These are phyloP conservation scores for Spisula solida DNA, from an alignment of 2,888 invertebrate species.

Conservation along the genomic window DNA sequence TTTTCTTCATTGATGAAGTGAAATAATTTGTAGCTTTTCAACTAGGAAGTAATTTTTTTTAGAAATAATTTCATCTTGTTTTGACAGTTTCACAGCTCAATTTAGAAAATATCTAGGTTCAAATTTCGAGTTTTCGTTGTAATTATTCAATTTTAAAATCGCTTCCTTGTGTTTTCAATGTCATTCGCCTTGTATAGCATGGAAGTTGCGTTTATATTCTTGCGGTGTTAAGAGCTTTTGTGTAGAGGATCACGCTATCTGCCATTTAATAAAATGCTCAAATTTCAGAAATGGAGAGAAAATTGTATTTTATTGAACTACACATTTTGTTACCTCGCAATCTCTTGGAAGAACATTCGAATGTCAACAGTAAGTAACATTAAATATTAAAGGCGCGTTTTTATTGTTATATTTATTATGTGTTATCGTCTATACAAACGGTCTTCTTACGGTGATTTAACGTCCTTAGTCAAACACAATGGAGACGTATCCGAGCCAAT, in stretches of 20 bases:
- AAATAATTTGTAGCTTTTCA: too few species aligned
- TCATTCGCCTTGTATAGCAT: neutral
- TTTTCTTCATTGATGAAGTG: too few species aligned
- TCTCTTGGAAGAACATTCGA: too few species aligned
- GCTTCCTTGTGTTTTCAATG: neutral
- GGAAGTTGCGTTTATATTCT: neutral
- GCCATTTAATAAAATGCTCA: neutral
- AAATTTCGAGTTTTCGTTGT: neutral
- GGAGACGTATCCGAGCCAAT: too few species aligned
- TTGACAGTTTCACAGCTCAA: neutral
- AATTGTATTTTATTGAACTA: too few species aligned
- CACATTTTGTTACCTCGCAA: too few species aligned
- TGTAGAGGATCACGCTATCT: neutral
- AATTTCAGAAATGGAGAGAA: neutral
- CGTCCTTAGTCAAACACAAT: too few species aligned
- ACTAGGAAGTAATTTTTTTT: neutral
- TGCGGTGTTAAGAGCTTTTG: neutral
- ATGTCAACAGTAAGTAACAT: too few species aligned
- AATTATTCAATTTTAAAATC: neutral
- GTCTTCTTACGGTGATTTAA: too few species aligned
- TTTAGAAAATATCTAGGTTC: neutral
- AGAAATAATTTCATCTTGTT: neutral
- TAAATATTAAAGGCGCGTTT: too few species aligned
- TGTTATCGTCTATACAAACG: too few species aligned
- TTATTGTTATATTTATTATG: too few species aligned